A percentile compares a stretch with the other conserved stretches of the same genome.
Conservation (phyloP, 2,113 vertebrate species). For the Arothron firmamentum region DNA sequence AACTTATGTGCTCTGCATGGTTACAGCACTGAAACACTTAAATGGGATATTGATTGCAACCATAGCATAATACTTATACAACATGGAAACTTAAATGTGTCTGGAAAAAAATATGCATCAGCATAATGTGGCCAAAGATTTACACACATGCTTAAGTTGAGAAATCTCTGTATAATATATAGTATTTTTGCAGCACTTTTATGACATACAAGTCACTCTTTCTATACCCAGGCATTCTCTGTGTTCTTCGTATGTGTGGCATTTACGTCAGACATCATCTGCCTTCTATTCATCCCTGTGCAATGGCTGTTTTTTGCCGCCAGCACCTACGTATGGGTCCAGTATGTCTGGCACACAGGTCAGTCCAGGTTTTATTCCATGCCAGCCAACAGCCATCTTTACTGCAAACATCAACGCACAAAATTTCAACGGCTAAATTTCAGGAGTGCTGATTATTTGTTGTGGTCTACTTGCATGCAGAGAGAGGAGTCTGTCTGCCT, state of each 20-base stretch:
- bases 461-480: constrained; percentile 58
- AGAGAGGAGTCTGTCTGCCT: constrained; percentile 94
- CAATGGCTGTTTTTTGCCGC: constrained; percentile 98
- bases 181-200: background rate
- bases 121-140: background rate
- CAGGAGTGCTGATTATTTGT: background rate
- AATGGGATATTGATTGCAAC: background rate
- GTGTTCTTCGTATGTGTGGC: constrained; percentile 99
- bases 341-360: constrained; percentile 99
- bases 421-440: constrained; percentile 15
- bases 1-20: background rate
- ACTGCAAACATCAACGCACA: constrained; percentile 3
- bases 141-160: background rate
- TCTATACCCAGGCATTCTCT: constrained; percentile 86
- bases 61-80: background rate
- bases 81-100: background rate
- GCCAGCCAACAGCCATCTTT: constrained; percentile 7
- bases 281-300: constrained; percentile 96
- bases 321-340: constrained; percentile 98
- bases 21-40: background rate
- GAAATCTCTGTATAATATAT: background rate
- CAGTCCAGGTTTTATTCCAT: constrained; percentile 34
- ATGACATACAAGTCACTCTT: background rate
- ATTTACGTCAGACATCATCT: constrained; percentile 98
- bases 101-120: background rate